Base-by-base conservation (phyloP, 2,888 invertebrate genomes). In the Tenthredo mesomela region DNA sequence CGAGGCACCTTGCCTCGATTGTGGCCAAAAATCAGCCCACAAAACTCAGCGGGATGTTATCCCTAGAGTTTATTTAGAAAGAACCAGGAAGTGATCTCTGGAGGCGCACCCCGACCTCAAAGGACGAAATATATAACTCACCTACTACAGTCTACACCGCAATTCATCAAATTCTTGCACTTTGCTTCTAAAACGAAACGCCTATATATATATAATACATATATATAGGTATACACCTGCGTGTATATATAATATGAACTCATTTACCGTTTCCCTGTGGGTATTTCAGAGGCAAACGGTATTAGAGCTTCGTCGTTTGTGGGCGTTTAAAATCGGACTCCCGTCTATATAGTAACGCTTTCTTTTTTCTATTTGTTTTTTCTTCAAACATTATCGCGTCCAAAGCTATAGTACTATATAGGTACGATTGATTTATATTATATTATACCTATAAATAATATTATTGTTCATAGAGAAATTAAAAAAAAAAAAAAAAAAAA, bases 1-100 rank as follows among this genome's bases (percentile, higher is more conserved):
- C 40, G 84, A n/a, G n/a, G 87, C 88, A 89, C 88, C 88, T 90
- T 89, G 87, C 88, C 87, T 84, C 80, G 67, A 87, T 87, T 91
- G 91, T 86, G 90, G 91, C 89, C 88, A 86, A 85, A 86, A 87
- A 86, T 87, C 84, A 88, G 82, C 82, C 82, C 82, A 82, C 82
- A 82, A 70, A 82, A 65, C 80, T n/a, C 80, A 80, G 80, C 29
- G 80, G 80, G 80, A 65, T 33, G 21, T 80, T 33, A 21, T 25
- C 54, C 77, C 77, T 33, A 1, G 7, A 54, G 29, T 77, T 77
- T 9, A 50, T 77, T 77, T 9, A 50, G 77, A n/a, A 82, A 71
- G 84, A 87, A 88, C 86, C 87, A 88, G 89, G 88, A 89, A 88
- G 86, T 87, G 86, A 86, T 88, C 61, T 88, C 40, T 1, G 10